Base-by-base conservation (phyloP, 1,140 invertebrate genomes). In the Zaprionus tsacasi region DNA sequence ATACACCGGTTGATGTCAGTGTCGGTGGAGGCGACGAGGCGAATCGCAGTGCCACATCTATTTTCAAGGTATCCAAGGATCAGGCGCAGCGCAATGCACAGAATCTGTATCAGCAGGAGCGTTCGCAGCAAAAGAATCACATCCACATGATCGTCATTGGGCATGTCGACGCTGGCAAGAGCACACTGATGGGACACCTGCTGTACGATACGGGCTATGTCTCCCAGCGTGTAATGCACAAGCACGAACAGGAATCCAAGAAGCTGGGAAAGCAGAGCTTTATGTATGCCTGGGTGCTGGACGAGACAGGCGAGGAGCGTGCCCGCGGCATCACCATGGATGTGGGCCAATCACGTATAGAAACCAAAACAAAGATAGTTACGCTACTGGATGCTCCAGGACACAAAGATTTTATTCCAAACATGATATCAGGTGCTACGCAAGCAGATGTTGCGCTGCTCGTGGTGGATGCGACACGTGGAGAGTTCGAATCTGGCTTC, bases 141-240 rank as follows among this genome's bases (percentile, higher is more conserved):
- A 94, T 99, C 50, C 98, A 99, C 92, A 95, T 99, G 92, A 97
- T 99, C 76, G 98, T 99, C 1, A 98, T 99, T 83, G 99, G 99
- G 50, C 99, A 99, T 94, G 99, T 99, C 5, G 99, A 99, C 94
- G 99, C 99, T 70, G 99, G 99, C 0, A 99, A 99, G 93, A 99
- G 98, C 89, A 99, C 99, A 0, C 50, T 99, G 15, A 98, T 99
- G 96, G 99, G 99, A 0, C 97, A 99, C 91, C 92, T 99, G 12
- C 93, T 99, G 0, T 99, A 96, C 91, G 95, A 96, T 76, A 93
- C 99, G 17, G 98, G 98, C 15, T 96, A 97, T 93, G 97, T 99
- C 2, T 96, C 96, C 40, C 96, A 98, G 81, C 96, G 96, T 91
- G 94, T 96, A 0, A 97, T 99, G 95, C 98, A 99, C 92, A 99